Percentiles rank a stretch among this genome's conserved stretches.
Evolutionary conservation across 2,888 invertebrate species (phyloP).

Genomic region (Trachelus tabidus): DNA sequence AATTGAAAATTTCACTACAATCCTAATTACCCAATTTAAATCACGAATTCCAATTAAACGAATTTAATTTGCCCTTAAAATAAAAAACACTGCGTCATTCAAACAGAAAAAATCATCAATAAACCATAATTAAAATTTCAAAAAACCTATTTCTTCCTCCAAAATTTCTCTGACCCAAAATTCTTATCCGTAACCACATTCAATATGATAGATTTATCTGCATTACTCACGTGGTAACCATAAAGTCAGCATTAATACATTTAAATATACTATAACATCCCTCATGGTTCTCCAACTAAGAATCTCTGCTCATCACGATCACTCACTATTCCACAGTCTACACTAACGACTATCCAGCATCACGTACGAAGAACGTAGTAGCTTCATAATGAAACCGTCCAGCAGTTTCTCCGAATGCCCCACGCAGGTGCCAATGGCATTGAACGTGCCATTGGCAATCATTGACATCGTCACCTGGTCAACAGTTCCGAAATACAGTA

Average conservation of each 20-base stretch:
- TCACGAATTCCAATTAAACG: background rate
- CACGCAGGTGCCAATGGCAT: background rate
- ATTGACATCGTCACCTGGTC: background rate
- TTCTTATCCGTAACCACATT: background rate
- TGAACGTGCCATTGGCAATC: background rate
- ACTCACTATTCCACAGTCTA: background rate
- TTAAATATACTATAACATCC: background rate
- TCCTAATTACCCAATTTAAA: background rate
- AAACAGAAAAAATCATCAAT: background rate
- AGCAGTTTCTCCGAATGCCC: background rate
- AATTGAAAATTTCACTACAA: background rate
- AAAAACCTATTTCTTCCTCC: too few relatives aligned
- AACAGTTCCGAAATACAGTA: too few relatives aligned
- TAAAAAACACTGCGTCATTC: background rate
- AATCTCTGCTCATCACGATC: background rate
- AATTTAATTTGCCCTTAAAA: background rate
- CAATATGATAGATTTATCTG: background rate
- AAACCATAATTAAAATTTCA: background rate
- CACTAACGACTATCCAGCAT: background rate
- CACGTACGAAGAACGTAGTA: too few relatives aligned
- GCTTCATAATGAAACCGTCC: background rate
- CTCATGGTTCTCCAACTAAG: background rate
- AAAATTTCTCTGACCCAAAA: background rate
- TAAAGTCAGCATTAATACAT: conserved; percentile 15
- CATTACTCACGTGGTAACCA: conserved; percentile 36